Conservation (phyloP, 2,113 vertebrate genomes). For the Nansenia antarctica region DNA sequence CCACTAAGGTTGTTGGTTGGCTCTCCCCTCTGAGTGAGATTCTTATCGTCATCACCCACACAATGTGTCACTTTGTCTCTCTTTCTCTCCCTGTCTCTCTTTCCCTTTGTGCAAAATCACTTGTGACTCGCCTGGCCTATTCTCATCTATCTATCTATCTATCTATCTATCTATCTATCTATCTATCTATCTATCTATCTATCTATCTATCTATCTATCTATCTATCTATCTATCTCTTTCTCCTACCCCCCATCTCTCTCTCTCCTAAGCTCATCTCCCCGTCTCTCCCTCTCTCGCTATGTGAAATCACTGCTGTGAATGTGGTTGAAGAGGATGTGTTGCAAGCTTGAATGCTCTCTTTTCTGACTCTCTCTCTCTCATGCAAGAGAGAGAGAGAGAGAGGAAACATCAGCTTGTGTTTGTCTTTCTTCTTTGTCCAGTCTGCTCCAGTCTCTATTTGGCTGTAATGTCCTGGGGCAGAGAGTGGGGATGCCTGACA, state of each 20-base stretch:
- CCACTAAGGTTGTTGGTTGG: neutral
- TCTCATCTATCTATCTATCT: neutral
- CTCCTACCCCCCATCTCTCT: neutral
- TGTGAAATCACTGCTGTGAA: constrained; percentile 34
- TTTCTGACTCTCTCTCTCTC: constrained; percentile 39
- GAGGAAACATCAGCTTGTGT: constrained; percentile 28
- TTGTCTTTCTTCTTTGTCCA: neutral
- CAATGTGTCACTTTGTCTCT: neutral
- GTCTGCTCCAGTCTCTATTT: constrained; percentile 6
- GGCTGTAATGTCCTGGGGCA: constrained; percentile 4
- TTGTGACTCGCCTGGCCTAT: neutral
- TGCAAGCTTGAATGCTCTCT: constrained; percentile 51
- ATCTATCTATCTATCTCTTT: neutral
- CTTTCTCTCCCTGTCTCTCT: neutral
- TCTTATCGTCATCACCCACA: neutral
- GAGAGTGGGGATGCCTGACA: constrained; percentile 11
- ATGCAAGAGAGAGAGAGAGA: constrained; percentile 28
- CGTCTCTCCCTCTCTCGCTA: neutral
- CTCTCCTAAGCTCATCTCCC: neutral
- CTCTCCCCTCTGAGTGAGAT: constrained; percentile 9
- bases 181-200: neutral
- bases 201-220: neutral
- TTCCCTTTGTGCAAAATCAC: neutral
- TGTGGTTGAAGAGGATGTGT: constrained; percentile 33
- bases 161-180: neutral